phyloP scores from a whole-genome alignment of 2,888 invertebrate species.

The Pseudolycoriella hygida region DNA sequence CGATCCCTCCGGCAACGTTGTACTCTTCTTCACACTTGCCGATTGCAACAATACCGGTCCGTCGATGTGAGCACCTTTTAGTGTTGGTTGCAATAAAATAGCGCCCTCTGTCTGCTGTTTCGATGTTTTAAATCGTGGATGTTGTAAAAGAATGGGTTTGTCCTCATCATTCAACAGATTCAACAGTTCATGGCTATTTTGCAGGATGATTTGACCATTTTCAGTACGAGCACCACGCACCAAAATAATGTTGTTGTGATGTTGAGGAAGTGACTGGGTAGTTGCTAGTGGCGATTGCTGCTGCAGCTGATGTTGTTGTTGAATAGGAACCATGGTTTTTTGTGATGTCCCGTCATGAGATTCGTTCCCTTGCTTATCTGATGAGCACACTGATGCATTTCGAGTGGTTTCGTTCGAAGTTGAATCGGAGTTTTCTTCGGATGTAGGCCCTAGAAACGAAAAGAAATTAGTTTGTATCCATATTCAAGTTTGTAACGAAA shows the following conservation, averaged over 20 bases:
- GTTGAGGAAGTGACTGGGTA: slow-evolving; percentile 12
- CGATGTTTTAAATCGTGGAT: slow-evolving; percentile 15
- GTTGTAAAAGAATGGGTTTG: slow-evolving; percentile 22
- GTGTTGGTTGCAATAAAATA: slow-evolving; percentile 3
- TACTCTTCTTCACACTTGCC: slow-evolving; percentile 11
- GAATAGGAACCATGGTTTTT: neutral
- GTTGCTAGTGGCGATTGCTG: slow-evolving; percentile 7
- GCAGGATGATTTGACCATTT: slow-evolving; percentile 30
- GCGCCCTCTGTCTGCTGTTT: slow-evolving; percentile 7
- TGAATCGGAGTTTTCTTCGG: slow-evolving; percentile 12
- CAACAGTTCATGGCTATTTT: slow-evolving; percentile 29
- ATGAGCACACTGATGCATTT: neutral
- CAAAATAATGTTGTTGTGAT: slow-evolving; percentile 25
- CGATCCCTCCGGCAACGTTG: slow-evolving; percentile 13
- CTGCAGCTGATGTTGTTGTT: slow-evolving; percentile 6
- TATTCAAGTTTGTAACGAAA: too few species aligned
- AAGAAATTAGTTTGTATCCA: too few species aligned
- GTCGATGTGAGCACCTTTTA: slow-evolving; percentile 4
- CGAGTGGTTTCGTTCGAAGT: slow-evolving; percentile 8
- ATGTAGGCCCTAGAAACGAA: slow-evolving; percentile 10
- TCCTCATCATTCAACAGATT: slow-evolving; percentile 22
- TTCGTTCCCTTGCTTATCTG: neutral
- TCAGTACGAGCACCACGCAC: slow-evolving; percentile 29
- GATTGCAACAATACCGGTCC: slow-evolving; percentile 11
- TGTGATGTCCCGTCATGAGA: slow-evolving; percentile 15